Evolutionary conservation across 2,113 vertebrate species (phyloP).

Genomic region (Smithornis capensis): DNA sequence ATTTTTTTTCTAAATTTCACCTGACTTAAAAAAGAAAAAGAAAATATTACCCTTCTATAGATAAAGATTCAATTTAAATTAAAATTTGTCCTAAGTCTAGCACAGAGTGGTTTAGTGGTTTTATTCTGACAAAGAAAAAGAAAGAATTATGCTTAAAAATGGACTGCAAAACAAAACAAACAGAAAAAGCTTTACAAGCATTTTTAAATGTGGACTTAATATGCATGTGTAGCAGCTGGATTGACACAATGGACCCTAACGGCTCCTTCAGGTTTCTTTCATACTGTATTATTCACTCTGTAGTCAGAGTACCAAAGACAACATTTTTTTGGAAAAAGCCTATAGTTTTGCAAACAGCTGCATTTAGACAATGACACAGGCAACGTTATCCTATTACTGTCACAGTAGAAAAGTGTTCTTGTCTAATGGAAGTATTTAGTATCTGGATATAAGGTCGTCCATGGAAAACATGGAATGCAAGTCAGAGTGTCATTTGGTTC

Average conservation of each 20-base stretch:
- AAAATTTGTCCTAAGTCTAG: neutral
- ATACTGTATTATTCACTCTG: slow-evolving; percentile 42
- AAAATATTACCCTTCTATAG: neutral
- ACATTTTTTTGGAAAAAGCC: slow-evolving; percentile 10
- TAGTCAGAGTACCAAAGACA: slow-evolving; percentile 29
- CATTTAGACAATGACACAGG: slow-evolving; percentile 51
- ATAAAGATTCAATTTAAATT: neutral
- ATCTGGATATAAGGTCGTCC: slow-evolving; percentile 10
- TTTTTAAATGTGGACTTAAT: slow-evolving; percentile 72
- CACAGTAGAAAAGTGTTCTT: slow-evolving; percentile 30
- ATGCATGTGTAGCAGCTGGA: slow-evolving; percentile 73
- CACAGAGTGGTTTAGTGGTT: slow-evolving; percentile 1
- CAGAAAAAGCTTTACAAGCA: slow-evolving; percentile 68
- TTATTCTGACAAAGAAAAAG: slow-evolving; percentile 21
- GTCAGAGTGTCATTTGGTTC: neutral
- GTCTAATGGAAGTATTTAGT: slow-evolving; percentile 13
- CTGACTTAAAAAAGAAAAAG: neutral
- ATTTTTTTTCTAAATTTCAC: neutral
- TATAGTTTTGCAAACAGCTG: slow-evolving; percentile 60
- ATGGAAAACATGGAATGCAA: neutral
- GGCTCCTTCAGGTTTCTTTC: slow-evolving; percentile 75
- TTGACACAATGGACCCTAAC: slow-evolving; percentile 74
- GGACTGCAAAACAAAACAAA: slow-evolving; percentile 25
- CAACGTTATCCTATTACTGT: neutral
- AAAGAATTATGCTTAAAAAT: slow-evolving; percentile 12